Evolutionary conservation across 2,888 invertebrate genomes (phyloP).

Genomic region (Cerastis leucographa): DNA sequence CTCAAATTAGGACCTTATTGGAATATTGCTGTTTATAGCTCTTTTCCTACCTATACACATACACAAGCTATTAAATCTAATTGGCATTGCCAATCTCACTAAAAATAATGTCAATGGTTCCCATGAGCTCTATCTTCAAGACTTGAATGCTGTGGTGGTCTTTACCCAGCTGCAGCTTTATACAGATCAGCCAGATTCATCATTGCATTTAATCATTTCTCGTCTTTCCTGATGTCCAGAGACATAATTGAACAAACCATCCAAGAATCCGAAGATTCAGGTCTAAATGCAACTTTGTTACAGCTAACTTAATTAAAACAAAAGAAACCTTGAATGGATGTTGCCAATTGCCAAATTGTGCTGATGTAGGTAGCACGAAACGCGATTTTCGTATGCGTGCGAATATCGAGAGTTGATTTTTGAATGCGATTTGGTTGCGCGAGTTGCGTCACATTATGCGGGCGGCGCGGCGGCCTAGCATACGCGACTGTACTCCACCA

Average conservation of each 20-base stretch:
- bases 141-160: too few relatives aligned
- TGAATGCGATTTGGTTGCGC: slow-evolving; percentile 69
- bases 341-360: slow-evolving; percentile 79
- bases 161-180: background rate
- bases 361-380: slow-evolving; percentile 73
- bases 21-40: slow-evolving; percentile 34
- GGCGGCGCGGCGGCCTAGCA: slow-evolving; percentile 60
- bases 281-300: slow-evolving; percentile 64
- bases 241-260: slow-evolving; percentile 31
- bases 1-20: slow-evolving; percentile 44
- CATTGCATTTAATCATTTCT: background rate
- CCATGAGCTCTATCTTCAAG: background rate
- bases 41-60: slow-evolving; percentile 10
- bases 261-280: slow-evolving; percentile 55
- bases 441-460: slow-evolving; percentile 73
- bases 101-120: background rate
- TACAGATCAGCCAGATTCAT: background rate
- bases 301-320: slow-evolving; percentile 74
- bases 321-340: slow-evolving; percentile 78
- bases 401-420: slow-evolving; percentile 72
- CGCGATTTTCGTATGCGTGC: slow-evolving; percentile 71
- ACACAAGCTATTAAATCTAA: background rate
- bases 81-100: slow-evolving; percentile 1
- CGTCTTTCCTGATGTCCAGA: slow-evolving; percentile 18
- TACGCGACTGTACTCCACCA: slow-evolving; percentile 29